Evolutionary conservation across 2,797 vertebrate genomes (phyloP).

Genomic region (Phalanger gymnotis): DNA sequence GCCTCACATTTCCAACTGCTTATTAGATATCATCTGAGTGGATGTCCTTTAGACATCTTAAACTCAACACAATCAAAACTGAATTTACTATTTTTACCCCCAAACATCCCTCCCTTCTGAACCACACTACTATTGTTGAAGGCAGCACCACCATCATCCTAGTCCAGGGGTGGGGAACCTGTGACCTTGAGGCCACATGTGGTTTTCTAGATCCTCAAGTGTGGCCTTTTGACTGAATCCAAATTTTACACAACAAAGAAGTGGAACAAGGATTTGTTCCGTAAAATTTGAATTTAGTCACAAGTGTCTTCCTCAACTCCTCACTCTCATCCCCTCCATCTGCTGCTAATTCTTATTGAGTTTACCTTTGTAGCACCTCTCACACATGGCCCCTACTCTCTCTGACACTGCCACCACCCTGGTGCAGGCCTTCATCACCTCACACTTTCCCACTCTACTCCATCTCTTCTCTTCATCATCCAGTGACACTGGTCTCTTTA

Average conservation of each 20-base stretch:
- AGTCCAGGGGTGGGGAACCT: neutral
- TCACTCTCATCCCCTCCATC: neutral
- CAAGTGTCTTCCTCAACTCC: neutral
- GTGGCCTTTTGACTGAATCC: too few species aligned
- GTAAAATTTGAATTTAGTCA: too few species aligned
- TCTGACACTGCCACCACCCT: neutral
- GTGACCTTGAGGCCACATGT: too few species aligned
- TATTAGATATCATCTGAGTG: neutral
- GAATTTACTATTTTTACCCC: neutral
- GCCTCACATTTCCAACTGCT: neutral
- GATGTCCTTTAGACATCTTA: neutral
- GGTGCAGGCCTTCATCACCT: neutral
- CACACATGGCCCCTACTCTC: neutral
- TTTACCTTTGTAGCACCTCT: neutral
- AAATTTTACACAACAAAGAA: too few species aligned
- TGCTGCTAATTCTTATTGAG: neutral
- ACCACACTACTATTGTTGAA: neutral
- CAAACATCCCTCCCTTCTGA: neutral
- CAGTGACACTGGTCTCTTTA: neutral
- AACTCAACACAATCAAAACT: neutral
- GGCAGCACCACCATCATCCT: neutral
- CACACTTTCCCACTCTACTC: neutral
- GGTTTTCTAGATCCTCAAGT: too few species aligned
- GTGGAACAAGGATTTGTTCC: too few species aligned
- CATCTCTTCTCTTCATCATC: neutral